Percentiles rank a stretch among this genome's conserved stretches.
Conservation (phyloP, 2,797 vertebrate species). For the Microctenopoma steveboyesi region DNA sequence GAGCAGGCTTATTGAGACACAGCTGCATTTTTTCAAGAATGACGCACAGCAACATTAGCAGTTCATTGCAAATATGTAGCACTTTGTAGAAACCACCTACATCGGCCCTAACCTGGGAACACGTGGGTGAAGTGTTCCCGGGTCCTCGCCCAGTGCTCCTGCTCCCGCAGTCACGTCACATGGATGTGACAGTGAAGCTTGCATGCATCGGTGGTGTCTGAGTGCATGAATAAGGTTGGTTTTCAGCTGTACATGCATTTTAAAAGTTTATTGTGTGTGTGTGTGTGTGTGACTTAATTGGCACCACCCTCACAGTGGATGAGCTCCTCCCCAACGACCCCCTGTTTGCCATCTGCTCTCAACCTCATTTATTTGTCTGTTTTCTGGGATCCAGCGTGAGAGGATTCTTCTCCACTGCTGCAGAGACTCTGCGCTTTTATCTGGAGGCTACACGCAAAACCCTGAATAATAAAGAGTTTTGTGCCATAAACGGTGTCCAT, state of each 20-base stretch:
- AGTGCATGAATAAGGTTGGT: background rate
- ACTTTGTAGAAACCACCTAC: slow-evolving; percentile 14
- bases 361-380: background rate
- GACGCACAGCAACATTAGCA: slow-evolving; percentile 12
- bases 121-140: background rate
- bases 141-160: background rate
- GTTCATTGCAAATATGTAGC: slow-evolving; percentile 12
- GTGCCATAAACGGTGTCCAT: background rate
- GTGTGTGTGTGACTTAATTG: background rate
- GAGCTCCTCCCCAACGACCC: background rate
- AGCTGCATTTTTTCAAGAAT: slow-evolving; percentile 15
- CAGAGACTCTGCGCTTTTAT: background rate
- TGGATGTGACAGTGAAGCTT: slow-evolving; percentile 33
- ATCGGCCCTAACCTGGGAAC: slow-evolving; percentile 1
- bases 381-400: background rate
- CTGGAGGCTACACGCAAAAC: slow-evolving; percentile 6
- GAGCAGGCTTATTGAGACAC: background rate
- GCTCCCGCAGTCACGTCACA: slow-evolving; percentile 15
- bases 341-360: slow-evolving; percentile 18
- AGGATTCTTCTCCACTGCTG: slow-evolving; percentile 6
- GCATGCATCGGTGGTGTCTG: background rate
- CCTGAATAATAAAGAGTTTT: slow-evolving; percentile 42
- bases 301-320: background rate
- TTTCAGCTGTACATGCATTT: background rate
- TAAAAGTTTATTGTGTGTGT: background rate